These are phyloP conservation scores for Phocoena phocoena DNA, from an alignment of 2,113 vertebrate species.

Conservation along the genomic window DNA sequence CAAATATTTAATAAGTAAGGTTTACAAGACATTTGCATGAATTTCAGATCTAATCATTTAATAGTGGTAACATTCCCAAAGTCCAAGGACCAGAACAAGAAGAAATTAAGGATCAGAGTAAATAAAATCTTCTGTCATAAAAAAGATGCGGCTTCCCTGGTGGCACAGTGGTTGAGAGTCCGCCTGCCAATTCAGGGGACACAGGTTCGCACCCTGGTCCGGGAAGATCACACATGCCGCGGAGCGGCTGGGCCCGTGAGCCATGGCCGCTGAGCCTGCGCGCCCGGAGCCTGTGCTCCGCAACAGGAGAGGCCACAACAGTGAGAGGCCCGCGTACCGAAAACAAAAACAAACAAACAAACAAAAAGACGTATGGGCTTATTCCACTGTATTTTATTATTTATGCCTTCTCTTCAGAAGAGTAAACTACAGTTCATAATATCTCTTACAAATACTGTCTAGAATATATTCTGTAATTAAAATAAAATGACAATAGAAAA, in stretches of 20 bases:
- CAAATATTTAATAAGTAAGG: neutral
- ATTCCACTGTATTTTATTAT: neutral
- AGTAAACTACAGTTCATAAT: neutral
- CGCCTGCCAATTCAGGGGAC: too few species aligned
- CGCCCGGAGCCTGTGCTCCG: too few species aligned
- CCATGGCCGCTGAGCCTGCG: too few species aligned
- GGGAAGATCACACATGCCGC: too few species aligned
- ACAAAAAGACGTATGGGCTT: neutral
- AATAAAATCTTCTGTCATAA: neutral
- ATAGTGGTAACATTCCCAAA: neutral
- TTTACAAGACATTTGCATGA: neutral
- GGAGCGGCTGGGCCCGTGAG: too few species aligned
- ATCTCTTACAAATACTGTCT: neutral
- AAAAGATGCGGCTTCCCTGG: neutral
- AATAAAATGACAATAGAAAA: neutral
- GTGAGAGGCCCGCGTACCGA: neutral
- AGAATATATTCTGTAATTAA: neutral
- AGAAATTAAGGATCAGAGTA: neutral
- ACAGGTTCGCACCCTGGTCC: too few species aligned
- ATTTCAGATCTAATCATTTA: neutral
- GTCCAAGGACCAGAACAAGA: neutral
- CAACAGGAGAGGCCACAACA: too few species aligned
- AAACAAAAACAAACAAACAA: neutral
- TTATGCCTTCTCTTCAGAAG: neutral
- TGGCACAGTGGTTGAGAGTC: too few species aligned